Evolutionary conservation across 2,888 invertebrate genomes (phyloP).

Genomic region (Phortica magna): DNA sequence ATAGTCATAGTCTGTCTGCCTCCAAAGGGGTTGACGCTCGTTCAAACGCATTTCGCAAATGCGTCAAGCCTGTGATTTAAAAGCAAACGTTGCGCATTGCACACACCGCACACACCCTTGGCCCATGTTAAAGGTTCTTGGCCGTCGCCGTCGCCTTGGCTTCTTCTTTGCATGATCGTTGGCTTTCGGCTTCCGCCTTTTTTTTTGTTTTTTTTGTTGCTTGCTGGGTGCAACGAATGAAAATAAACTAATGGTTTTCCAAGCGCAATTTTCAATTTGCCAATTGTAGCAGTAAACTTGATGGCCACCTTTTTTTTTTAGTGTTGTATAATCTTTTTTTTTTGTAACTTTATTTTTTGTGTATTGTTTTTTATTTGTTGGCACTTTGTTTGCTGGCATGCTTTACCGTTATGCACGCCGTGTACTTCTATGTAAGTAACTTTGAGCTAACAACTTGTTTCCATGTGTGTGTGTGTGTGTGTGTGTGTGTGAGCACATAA

Average conservation of each 20-base stretch:
- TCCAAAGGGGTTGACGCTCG: neutral
- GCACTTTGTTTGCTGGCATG: too few species aligned
- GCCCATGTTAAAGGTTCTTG: constrained; percentile 4
- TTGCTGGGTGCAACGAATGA: constrained; percentile 32
- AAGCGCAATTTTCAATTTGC: constrained; percentile 70
- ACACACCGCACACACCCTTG: neutral
- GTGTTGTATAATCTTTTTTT: neutral
- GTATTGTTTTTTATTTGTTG: neutral
- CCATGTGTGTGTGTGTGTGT: constrained; percentile 25
- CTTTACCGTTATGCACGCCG: neutral
- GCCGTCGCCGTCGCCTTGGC: constrained; percentile 44
- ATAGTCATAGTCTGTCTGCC: neutral
- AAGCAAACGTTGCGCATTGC: neutral
- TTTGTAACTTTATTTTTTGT: neutral
- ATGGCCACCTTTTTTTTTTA: constrained; percentile 51
- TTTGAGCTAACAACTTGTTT: neutral
- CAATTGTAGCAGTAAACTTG: constrained; percentile 72
- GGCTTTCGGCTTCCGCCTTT: constrained; percentile 34
- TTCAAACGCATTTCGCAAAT: constrained; percentile 6
- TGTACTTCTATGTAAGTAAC: neutral
- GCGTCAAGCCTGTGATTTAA: constrained; percentile 15
- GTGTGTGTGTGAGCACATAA: neutral
- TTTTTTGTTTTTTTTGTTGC: constrained; percentile 29
- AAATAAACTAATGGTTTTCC: constrained; percentile 5
- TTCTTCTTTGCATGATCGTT: constrained; percentile 36